phyloP scores from a whole-genome alignment of 2,797 vertebrate genomes.

The Cyprinella venusta region DNA sequence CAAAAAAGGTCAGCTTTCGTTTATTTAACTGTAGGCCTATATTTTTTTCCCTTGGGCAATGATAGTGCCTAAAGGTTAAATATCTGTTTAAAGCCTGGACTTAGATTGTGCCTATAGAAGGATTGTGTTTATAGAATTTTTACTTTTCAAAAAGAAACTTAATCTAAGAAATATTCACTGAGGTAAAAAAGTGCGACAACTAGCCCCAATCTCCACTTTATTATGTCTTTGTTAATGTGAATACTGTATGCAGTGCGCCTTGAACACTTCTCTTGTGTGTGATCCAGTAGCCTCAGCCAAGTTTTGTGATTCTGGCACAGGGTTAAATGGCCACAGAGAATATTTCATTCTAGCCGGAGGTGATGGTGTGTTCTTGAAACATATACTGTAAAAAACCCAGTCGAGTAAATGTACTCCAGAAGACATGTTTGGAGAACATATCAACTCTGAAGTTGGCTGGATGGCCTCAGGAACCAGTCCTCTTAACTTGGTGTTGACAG shows the following conservation, averaged over 20 bases:
- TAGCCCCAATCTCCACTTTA: background rate
- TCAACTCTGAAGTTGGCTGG: conserved; percentile 63
- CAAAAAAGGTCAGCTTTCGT: background rate
- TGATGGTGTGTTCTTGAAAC: conserved; percentile 67
- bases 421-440: conserved; percentile 68
- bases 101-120: background rate
- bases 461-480: conserved; percentile 69
- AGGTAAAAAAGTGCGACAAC: conserved; percentile 12
- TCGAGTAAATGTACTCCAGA: conserved; percentile 79
- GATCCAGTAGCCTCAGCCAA: conserved; percentile 39
- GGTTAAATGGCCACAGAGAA: conserved; percentile 67
- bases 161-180: background rate
- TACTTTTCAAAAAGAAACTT: background rate
- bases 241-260: background rate
- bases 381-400: conserved; percentile 58
- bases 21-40: background rate
- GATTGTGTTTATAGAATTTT: background rate
- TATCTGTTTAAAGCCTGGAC: background rate
- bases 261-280: conserved; percentile 50
- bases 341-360: conserved; percentile 68
- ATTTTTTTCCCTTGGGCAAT: background rate
- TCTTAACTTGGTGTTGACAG: conserved; percentile 67
- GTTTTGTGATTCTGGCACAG: conserved; percentile 55
- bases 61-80: background rate
- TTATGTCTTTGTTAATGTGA: background rate